Evolutionary conservation across 2,888 invertebrate genomes (phyloP).

Genomic region (Pachydiplax longipennis): DNA sequence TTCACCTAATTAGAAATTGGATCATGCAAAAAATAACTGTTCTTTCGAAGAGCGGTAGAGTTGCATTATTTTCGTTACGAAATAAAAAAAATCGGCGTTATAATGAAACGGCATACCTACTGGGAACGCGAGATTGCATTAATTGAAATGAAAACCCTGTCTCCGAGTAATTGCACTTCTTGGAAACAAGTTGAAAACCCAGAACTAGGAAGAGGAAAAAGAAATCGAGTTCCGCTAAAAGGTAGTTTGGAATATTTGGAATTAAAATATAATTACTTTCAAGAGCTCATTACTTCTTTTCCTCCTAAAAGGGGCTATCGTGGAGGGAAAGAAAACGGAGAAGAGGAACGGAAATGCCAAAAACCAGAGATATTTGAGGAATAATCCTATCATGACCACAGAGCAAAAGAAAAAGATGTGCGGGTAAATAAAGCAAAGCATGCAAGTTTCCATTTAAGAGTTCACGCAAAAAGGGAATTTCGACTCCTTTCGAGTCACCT

Average conservation of each 20-base stretch:
- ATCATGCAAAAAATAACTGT: too few relatives aligned
- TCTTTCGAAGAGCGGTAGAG: too few relatives aligned
- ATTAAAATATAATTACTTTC: background rate
- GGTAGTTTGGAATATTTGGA: background rate
- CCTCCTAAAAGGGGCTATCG: background rate
- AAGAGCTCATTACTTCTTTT: background rate
- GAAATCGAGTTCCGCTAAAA: background rate
- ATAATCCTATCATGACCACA: background rate
- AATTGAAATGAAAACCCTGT: background rate
- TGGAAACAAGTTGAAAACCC: background rate
- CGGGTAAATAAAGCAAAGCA: background rate
- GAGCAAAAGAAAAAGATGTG: background rate
- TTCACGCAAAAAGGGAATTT: background rate
- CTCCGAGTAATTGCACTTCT: background rate
- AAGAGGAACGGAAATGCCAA: background rate
- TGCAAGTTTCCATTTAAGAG: background rate
- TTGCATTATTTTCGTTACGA: background rate
- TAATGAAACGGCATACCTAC: background rate
- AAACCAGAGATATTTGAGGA: background rate
- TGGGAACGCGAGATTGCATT: background rate
- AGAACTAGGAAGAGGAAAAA: background rate
- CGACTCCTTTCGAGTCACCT: background rate
- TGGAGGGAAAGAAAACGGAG: background rate
- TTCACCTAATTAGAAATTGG: too few relatives aligned
- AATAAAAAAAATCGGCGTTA: background rate